Base-by-base conservation (phyloP, 2,797 vertebrate species). In the Premnoplex brunnescens region DNA sequence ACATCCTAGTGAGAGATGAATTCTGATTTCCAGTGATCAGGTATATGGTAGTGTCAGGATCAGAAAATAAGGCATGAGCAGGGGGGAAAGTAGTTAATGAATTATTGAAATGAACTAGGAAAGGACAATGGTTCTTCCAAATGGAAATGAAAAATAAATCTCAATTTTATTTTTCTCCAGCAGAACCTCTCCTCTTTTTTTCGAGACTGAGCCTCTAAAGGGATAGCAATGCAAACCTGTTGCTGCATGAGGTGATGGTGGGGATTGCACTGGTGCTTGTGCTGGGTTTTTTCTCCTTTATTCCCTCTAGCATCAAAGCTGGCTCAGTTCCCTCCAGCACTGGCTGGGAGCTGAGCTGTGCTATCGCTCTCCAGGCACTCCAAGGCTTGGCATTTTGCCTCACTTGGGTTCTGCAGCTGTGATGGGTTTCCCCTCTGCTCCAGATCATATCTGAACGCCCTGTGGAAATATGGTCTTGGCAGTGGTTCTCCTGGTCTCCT, bases 401-500 rank as follows among this genome's bases (percentile, higher is more conserved):
- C 2, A 1, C 1, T 2, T 2, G 14, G 41, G 4, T 34, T 69
- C 39, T 26, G 3, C 41, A 46, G 6, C 17, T 0, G 0, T 8
- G 3, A 0, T 7, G 41, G 12, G 6, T 10, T 54, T 17, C 6
- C 16, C 30, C 8, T 14, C 16, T 24, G 1, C 26, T 15, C 10
- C 0, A 0, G 10, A 5, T 56, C 14, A 0, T n/a, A 8, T 56
- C 36, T 19, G 55, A 54, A 49, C 13, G 22, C 43, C 13, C 37
- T 51, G 0, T 12, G 54, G 73, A 78, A 52, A 41, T 39, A 3
- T 0, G 0, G 21, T 22, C 1, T 0, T 3, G 48, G 16, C 3
- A 2, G 18, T 8, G 52, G 1, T n/a, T 84, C 28, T 71, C 60
- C 32, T 41, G 37, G 7, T 27, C 56, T 63, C 68, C 43, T 3